Percentiles rank a stretch among this genome's conserved stretches.
phyloP scores from a whole-genome alignment of 2,888 invertebrate genomes.

The Hoplodrina blanda region DNA sequence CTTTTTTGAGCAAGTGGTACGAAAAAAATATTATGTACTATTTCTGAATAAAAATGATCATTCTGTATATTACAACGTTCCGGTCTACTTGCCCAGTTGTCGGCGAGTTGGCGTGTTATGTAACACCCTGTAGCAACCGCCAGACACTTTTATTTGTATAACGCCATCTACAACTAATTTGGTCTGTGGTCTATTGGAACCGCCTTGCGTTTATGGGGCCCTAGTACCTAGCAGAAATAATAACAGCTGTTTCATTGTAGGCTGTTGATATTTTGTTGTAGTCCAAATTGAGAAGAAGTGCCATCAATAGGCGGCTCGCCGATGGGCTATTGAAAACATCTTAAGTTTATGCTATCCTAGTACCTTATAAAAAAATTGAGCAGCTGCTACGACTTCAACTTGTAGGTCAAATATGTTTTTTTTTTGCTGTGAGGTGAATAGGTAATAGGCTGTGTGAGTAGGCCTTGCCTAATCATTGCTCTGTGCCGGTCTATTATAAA shows the following conservation, averaged over 20 bases:
- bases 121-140: constrained; percentile 84
- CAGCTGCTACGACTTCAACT: constrained; percentile 50
- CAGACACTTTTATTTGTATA: constrained; percentile 70
- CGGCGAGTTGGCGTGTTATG: constrained; percentile 77
- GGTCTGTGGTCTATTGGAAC: constrained; percentile 37
- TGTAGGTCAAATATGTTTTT: constrained; percentile 32
- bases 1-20: no score
- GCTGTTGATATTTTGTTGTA: neutral
- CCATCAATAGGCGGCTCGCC: neutral
- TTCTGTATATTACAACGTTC: constrained; percentile 79
- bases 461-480: constrained; percentile 13
- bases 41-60: constrained; percentile 63
- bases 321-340: neutral
- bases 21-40: constrained; percentile 21
- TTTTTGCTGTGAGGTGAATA: neutral
- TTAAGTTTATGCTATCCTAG: constrained; percentile 39
- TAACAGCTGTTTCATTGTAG: constrained; percentile 50
- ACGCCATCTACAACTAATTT: constrained; percentile 66
- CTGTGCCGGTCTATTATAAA: constrained; percentile 9
- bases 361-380: constrained; percentile 38
- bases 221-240: constrained; percentile 44
- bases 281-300: neutral
- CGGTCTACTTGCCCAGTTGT: constrained; percentile 85
- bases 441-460: constrained; percentile 12
- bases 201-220: constrained; percentile 36